These are phyloP conservation scores for Gymnocypris eckloni DNA, from an alignment of 2,797 vertebrate species.

Conservation along the genomic window DNA sequence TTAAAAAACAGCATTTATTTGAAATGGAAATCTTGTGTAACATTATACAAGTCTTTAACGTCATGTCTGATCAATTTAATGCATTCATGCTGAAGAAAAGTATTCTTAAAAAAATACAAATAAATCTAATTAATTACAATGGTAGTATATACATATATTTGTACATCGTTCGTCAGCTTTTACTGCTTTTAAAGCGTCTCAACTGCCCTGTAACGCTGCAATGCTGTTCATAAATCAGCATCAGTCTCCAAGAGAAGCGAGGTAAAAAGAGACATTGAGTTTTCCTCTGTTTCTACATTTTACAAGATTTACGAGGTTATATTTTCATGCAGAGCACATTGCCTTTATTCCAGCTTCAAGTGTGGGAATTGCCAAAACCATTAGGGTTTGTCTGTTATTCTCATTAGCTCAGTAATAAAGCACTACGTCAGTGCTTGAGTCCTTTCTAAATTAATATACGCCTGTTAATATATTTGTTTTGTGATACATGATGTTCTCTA, in stretches of 20 bases:
- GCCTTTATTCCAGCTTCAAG: not conserved
- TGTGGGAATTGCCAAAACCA: not conserved
- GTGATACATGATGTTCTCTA: not conserved
- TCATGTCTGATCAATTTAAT: not conserved
- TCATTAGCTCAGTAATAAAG: slow-evolving; percentile 18
- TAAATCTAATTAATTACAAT: no score
- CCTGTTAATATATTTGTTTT: not conserved
- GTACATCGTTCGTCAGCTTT: not conserved
- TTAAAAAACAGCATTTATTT: not conserved
- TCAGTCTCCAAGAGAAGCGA: not conserved
- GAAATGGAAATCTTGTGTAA: not conserved
- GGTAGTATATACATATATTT: no score
- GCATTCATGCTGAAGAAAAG: not conserved
- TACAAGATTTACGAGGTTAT: slow-evolving; percentile 26
- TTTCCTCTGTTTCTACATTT: slow-evolving; percentile 19
- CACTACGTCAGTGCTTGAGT: not conserved
- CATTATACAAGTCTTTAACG: not conserved
- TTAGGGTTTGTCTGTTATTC: not conserved
- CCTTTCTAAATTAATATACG: not conserved
- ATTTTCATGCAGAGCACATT: not conserved
- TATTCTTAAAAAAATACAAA: no score
- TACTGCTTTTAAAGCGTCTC: not conserved
- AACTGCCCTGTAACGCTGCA: not conserved
- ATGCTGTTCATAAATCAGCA: slow-evolving; percentile 12
- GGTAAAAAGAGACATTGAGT: not conserved